These are phyloP conservation scores for Drosophila rufa DNA, from an alignment of 1,140 invertebrate genomes.

Conservation along the genomic window DNA sequence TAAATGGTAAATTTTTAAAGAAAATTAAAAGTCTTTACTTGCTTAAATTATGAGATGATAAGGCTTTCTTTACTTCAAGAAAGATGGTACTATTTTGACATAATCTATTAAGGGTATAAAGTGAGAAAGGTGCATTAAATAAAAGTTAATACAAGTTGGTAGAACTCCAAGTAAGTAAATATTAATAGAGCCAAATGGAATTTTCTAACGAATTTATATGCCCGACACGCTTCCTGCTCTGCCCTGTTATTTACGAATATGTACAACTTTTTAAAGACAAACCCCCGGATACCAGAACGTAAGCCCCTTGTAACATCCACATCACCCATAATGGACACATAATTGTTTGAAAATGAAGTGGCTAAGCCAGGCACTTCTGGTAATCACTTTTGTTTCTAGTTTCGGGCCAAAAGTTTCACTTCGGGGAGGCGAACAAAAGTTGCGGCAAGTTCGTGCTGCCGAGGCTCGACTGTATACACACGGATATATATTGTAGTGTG, in stretches of 20 bases:
- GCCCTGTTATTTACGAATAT: slow-evolving; percentile 6
- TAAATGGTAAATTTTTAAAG: too few relatives aligned
- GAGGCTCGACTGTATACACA: slow-evolving; percentile 10
- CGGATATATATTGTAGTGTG: slow-evolving; percentile 26
- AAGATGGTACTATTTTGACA: too few relatives aligned
- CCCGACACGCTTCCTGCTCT: not conserved
- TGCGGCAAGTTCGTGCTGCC: not conserved
- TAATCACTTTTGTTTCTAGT: slow-evolving; percentile 19
- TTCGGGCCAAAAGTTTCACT: slow-evolving; percentile 4
- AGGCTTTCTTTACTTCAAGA: not conserved
- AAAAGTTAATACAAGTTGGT: not conserved
- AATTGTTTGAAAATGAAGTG: slow-evolving; percentile 21
- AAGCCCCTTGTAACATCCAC: not conserved
- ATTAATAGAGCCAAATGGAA: slow-evolving; percentile 3
- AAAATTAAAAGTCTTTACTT: too few relatives aligned
- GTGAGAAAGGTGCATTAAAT: not conserved
- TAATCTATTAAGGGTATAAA: not conserved
- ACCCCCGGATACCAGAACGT: not conserved
- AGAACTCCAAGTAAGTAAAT: not conserved
- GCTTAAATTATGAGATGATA: too few relatives aligned
- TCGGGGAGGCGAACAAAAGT: not conserved
- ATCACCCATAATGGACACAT: slow-evolving; percentile 14
- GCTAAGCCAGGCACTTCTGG: slow-evolving; percentile 9
- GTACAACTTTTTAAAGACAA: too few relatives aligned
- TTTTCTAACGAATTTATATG: slow-evolving; percentile 7